phyloP scores from a whole-genome alignment of 92 coral and sea anemone species.

The Porites divaricata region DNA sequence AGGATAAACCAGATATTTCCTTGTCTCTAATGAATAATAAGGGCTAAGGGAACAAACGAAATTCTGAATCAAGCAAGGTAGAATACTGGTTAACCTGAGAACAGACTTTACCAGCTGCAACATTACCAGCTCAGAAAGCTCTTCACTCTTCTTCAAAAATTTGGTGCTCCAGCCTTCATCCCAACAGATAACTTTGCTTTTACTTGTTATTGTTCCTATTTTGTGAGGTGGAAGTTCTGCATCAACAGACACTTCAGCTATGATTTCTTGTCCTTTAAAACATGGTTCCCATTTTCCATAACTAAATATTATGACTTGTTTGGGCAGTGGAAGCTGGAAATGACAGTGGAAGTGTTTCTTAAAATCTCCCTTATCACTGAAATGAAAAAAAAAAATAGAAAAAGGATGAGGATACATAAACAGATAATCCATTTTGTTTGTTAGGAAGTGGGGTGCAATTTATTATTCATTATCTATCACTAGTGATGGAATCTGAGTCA shows the following conservation, averaged over 20 bases:
- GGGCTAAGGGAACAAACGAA: too few relatives aligned
- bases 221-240: slow-evolving; percentile 70
- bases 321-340: slow-evolving; percentile 88
- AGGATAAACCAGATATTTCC: too few relatives aligned
- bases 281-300: slow-evolving; percentile 81
- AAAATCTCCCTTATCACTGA: slow-evolving; percentile 56
- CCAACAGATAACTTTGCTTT: slow-evolving; percentile 75
- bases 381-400: not conserved
- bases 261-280: slow-evolving; percentile 53
- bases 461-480: too few relatives aligned
- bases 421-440: not conserved
- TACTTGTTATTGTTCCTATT: slow-evolving; percentile 73
- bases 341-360: slow-evolving; percentile 75
- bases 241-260: slow-evolving; percentile 78
- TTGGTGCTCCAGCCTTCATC: slow-evolving; percentile 75
- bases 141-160: slow-evolving; percentile 68
- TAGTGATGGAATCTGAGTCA: too few relatives aligned
- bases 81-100: too few relatives aligned
- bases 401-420: not conserved
- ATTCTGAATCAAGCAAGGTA: too few relatives aligned
- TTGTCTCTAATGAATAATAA: too few relatives aligned
- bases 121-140: slow-evolving; percentile 73
- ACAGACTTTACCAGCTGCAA: too few relatives aligned
- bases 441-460: too few relatives aligned
- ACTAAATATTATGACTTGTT: slow-evolving; percentile 84